Conservation (phyloP, 2,797 vertebrate species). For the Sebastes trivittatus region DNA sequence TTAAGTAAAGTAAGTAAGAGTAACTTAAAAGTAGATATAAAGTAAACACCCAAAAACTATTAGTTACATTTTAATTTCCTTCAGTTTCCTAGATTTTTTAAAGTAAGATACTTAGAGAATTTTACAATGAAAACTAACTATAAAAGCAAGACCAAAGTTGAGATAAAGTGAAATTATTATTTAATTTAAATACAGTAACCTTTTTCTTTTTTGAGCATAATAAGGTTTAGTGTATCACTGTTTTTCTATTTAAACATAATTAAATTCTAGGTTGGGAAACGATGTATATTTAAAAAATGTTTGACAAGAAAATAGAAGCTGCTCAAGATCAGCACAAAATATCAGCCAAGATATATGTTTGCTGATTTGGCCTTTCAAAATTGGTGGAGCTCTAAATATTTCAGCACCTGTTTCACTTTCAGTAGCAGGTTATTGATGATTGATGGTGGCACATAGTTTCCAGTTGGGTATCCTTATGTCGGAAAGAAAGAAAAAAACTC, state of each 20-base stretch:
- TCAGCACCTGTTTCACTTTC: constrained; percentile 50
- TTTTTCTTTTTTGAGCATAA: neutral
- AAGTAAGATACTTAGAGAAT: neutral
- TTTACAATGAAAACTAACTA: neutral
- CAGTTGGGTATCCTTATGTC: constrained; percentile 36
- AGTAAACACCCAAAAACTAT: neutral
- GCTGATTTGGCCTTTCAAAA: constrained; percentile 1
- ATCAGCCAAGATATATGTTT: constrained; percentile 17
- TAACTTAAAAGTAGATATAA: neutral
- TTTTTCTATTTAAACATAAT: neutral
- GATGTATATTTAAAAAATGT: neutral
- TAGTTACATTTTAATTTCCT: neutral
- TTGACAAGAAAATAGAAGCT: constrained; percentile 5
- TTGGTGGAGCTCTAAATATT: constrained; percentile 3
- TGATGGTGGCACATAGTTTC: constrained; percentile 51
- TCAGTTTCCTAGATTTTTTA: neutral
- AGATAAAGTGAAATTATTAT: neutral
- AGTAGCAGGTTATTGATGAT: constrained; percentile 64
- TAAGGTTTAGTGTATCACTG: neutral
- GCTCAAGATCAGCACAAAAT: neutral
- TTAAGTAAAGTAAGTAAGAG: neutral
- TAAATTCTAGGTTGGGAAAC: neutral
- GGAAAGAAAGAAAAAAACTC: neutral
- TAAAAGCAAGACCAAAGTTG: neutral
- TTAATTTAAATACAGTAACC: neutral